Conservation (phyloP, 1,140 invertebrate species). For the Drosophila bocqueti region DNA sequence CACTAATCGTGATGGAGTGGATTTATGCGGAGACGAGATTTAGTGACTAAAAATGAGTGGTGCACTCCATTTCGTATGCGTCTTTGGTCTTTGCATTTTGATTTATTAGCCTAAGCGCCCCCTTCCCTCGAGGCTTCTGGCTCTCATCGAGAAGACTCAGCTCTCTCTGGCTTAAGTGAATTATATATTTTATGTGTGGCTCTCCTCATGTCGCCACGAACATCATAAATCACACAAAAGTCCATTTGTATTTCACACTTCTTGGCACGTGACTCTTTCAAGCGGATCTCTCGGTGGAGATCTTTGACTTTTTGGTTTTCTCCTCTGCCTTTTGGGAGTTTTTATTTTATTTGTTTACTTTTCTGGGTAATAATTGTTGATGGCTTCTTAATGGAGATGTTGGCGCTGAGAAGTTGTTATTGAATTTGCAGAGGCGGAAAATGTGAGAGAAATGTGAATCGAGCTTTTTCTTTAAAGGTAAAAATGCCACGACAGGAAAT, state of each 20-base stretch:
- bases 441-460: background rate
- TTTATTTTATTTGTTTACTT: slow-evolving; percentile 12
- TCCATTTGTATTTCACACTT: slow-evolving; percentile 56
- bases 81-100: slow-evolving; percentile 39
- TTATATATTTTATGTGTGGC: slow-evolving; percentile 53
- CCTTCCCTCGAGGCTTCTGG: background rate
- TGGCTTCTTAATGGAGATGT: slow-evolving; percentile 45
- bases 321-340: background rate
- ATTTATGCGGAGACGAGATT: slow-evolving; percentile 36
- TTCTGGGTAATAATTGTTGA: slow-evolving; percentile 20
- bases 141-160: slow-evolving; percentile 1
- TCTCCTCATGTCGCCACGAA: slow-evolving; percentile 34
- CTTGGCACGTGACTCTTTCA: slow-evolving; percentile 47
- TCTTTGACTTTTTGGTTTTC: slow-evolving; percentile 36
- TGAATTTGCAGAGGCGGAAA: background rate
- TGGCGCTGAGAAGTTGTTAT: background rate
- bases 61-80: slow-evolving; percentile 44
- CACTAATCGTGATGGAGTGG: slow-evolving; percentile 53
- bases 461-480: background rate
- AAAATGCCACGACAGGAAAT: background rate
- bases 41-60: slow-evolving; percentile 42
- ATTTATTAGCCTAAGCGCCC: slow-evolving; percentile 32
- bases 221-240: slow-evolving; percentile 52
- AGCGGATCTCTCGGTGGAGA: slow-evolving; percentile 34
- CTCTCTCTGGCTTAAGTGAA: slow-evolving; percentile 39